These are phyloP conservation scores for Panulirus ornatus DNA, from an alignment of 1,140 invertebrate genomes.

Conservation along the genomic window DNA sequence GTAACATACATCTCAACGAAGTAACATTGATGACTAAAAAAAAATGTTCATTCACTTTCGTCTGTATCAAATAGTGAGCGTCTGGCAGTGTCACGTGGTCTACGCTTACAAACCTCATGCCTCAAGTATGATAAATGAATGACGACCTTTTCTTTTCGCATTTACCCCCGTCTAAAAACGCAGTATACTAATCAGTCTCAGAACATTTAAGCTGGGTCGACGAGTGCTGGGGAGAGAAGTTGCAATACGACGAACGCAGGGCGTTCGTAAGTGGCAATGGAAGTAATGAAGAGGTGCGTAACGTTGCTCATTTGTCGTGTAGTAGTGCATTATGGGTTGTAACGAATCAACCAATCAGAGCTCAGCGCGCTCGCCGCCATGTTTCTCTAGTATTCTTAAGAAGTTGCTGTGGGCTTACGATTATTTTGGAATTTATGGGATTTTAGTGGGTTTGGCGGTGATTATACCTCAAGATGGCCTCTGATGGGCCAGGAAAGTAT, in stretches of 20 bases:
- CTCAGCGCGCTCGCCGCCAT: slow-evolving; percentile 66
- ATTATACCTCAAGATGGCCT: slow-evolving; percentile 60
- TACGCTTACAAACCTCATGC: not conserved
- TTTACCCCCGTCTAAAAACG: not conserved
- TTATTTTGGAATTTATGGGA: slow-evolving; percentile 55
- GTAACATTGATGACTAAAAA: too few relatives aligned
- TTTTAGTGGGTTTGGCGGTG: slow-evolving; percentile 23
- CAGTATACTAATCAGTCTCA: not conserved
- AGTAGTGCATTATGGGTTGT: slow-evolving; percentile 22
- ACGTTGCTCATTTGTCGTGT: too few relatives aligned
- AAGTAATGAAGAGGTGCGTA: not conserved
- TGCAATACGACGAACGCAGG: not conserved
- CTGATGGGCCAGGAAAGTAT: slow-evolving; percentile 61
- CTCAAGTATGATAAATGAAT: not conserved
- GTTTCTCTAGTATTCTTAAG: slow-evolving; percentile 41
- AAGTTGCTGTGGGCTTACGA: slow-evolving; percentile 39
- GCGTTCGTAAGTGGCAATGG: not conserved
- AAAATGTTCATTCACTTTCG: not conserved
- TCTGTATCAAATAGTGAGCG: not conserved
- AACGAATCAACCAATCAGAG: slow-evolving; percentile 45
- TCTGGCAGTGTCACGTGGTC: not conserved
- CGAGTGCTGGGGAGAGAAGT: too few relatives aligned
- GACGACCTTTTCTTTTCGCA: not conserved
- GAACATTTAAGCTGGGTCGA: too few relatives aligned
- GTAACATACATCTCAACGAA: too few relatives aligned